Conservation (phyloP, 2,888 invertebrate species). For the Hedya salicella region DNA sequence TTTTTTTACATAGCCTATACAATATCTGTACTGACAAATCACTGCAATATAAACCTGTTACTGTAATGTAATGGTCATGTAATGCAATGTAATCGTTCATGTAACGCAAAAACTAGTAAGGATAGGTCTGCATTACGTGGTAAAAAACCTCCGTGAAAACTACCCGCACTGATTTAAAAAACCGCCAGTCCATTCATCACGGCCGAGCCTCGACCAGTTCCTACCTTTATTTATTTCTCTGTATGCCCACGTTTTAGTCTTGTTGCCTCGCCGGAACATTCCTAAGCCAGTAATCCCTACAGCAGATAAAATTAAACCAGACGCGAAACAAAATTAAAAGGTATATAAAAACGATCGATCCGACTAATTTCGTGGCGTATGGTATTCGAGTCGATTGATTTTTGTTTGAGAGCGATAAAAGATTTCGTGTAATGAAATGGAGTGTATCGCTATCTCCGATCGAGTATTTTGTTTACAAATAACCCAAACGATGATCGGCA, state of each 20-base stretch:
- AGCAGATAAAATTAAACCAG: slow-evolving; percentile 85
- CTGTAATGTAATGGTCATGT: slow-evolving; percentile 17
- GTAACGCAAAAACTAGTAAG: slow-evolving; percentile 35
- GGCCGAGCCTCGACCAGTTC: slow-evolving; percentile 73
- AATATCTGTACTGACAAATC: slow-evolving; percentile 9
- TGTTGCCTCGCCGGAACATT: slow-evolving; percentile 79
- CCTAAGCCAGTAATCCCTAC: slow-evolving; percentile 84
- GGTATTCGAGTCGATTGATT: slow-evolving; percentile 65
- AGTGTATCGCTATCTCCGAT: slow-evolving; percentile 54
- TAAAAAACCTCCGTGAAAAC: slow-evolving; percentile 64
- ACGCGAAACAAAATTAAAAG: slow-evolving; percentile 85
- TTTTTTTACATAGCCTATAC: slow-evolving; percentile 1
- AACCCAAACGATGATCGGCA: slow-evolving; percentile 43
- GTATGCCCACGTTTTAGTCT: slow-evolving; percentile 78
- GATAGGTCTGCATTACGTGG: slow-evolving; percentile 47
- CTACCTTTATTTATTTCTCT: slow-evolving; percentile 82
- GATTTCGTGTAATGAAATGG: slow-evolving; percentile 57
- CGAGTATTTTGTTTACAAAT: slow-evolving; percentile 55
- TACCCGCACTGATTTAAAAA: slow-evolving; percentile 66
- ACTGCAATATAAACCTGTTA: slow-evolving; percentile 23
- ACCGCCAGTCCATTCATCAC: slow-evolving; percentile 77
- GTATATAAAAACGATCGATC: slow-evolving; percentile 79
- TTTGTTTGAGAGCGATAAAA: slow-evolving; percentile 57
- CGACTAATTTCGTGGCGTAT: slow-evolving; percentile 82
- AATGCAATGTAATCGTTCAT: slow-evolving; percentile 24